phyloP scores from a whole-genome alignment of 2,797 vertebrate species.

The Rhadinocentrus ornatus region DNA sequence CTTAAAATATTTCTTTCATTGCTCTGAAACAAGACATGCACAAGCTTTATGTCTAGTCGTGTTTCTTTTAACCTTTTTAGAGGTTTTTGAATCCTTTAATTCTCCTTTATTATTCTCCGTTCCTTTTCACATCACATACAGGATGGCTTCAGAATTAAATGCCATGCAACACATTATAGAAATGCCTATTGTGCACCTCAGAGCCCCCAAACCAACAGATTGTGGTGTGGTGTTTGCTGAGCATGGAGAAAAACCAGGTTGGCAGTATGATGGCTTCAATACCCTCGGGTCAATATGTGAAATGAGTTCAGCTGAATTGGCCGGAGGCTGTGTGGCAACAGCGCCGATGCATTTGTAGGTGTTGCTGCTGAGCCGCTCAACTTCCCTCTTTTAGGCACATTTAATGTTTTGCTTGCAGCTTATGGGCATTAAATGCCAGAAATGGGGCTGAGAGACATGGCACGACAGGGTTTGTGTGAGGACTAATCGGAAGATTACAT shows the following conservation, averaged over 20 bases:
- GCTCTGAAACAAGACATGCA: neutral
- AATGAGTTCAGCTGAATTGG: slow-evolving; percentile 8
- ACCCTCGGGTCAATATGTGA: neutral
- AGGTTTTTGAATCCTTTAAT: slow-evolving; percentile 12
- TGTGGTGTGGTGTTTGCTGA: slow-evolving; percentile 5
- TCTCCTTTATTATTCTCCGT: neutral
- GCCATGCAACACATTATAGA: neutral
- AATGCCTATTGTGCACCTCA: no score
- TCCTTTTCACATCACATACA: slow-evolving; percentile 11
- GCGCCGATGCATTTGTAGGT: neutral
- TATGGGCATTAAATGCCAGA: slow-evolving; percentile 1
- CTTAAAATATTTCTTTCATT: neutral
- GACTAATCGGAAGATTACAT: neutral
- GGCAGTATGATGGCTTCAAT: neutral
- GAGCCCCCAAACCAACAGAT: neutral
- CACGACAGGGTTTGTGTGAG: neutral
- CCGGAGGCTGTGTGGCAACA: neutral
- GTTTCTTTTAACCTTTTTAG: slow-evolving; percentile 5
- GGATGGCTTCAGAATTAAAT: slow-evolving; percentile 11
- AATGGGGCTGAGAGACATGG: neutral
- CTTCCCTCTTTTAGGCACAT: slow-evolving; percentile 6
- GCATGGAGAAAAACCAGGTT: no score
- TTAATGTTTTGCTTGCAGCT: slow-evolving; percentile 2
- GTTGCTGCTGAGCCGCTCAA: slow-evolving; percentile 14
- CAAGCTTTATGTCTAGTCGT: slow-evolving; percentile 17